Percentiles rank a stretch among this genome's conserved stretches.
Conservation (phyloP, 2,888 invertebrate species). For the Trissolcus japonicus region DNA sequence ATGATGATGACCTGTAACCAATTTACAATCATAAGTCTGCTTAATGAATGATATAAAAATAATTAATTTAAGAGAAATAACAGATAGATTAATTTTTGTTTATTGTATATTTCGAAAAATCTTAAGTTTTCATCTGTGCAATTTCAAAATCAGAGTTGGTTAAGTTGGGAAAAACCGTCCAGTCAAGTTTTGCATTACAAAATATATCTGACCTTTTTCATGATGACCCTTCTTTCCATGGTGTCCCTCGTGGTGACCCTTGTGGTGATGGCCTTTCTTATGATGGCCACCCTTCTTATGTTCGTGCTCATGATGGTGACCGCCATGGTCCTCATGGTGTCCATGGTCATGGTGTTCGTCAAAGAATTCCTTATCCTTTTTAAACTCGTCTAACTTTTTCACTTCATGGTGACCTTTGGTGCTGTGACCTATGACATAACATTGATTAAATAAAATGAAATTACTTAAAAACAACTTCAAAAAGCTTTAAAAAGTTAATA, state of each 20-base stretch:
- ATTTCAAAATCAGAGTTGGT: too few relatives aligned
- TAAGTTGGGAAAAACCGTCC: too few relatives aligned
- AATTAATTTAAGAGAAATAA: too few relatives aligned
- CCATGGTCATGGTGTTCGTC: conserved; percentile 48
- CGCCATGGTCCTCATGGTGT: conserved; percentile 32
- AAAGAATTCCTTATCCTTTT: conserved; percentile 43
- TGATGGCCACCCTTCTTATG: conserved; percentile 44
- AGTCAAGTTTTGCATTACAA: too few relatives aligned
- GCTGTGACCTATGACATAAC: conserved; percentile 80
- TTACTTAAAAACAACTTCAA: background rate
- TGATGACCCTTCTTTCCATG: conserved; percentile 45
- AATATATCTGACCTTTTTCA: conserved; percentile 21
- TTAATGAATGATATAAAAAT: too few relatives aligned
- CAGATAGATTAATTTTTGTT: too few relatives aligned
- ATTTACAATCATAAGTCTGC: too few relatives aligned
- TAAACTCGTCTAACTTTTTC: conserved; percentile 79
- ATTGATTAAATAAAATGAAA: background rate
- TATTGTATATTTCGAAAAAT: too few relatives aligned
- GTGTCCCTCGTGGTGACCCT: conserved; percentile 39
- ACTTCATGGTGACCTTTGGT: conserved; percentile 91
- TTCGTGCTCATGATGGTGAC: conserved; percentile 36
- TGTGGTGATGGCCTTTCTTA: conserved; percentile 43
- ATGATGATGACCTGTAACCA: conserved; percentile 25
- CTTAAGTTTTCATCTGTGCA: too few relatives aligned
- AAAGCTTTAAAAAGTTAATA: too few relatives aligned